Percentiles rank a stretch among this genome's conserved stretches.
These are phyloP conservation scores for Rhinoderma darwinii DNA, from an alignment of 2,113 vertebrate genomes.

Conservation along the genomic window DNA sequence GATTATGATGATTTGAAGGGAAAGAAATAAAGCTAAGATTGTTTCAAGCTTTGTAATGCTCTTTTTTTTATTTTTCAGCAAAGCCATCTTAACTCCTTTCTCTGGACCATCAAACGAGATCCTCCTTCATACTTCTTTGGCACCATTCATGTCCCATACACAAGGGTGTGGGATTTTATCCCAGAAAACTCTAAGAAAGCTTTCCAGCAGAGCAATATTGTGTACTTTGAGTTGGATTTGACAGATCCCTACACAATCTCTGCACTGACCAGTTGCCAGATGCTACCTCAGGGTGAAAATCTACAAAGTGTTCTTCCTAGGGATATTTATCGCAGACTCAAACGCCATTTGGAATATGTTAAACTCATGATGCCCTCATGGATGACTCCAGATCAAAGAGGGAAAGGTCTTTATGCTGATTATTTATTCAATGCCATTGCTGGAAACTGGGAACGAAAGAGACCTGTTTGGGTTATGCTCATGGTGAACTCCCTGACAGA, in stretches of 20 bases:
- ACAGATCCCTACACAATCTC: slow-evolving; percentile 85
- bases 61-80: slow-evolving; percentile 75
- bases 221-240: slow-evolving; percentile 89
- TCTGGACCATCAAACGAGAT: slow-evolving; percentile 89
- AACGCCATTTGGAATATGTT: slow-evolving; percentile 85
- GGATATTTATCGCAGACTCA: slow-evolving; percentile 82
- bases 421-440: slow-evolving; percentile 90
- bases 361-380: slow-evolving; percentile 89
- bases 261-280: slow-evolving; percentile 84
- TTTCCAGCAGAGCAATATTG: slow-evolving; percentile 84
- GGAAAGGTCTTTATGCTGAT: slow-evolving; percentile 86
- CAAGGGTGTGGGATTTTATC: slow-evolving; percentile 86
- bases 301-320: slow-evolving; percentile 84
- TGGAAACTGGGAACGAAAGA: slow-evolving; percentile 88
- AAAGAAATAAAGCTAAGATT: neutral
- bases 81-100: slow-evolving; percentile 86
- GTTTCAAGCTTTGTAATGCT: neutral
- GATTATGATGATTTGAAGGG: neutral
- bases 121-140: slow-evolving; percentile 89
- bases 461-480: slow-evolving; percentile 89
- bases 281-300: slow-evolving; percentile 83
- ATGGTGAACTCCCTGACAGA: slow-evolving; percentile 90
- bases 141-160: slow-evolving; percentile 88
- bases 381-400: slow-evolving; percentile 88
- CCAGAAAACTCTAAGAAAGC: slow-evolving; percentile 87